Base-by-base conservation (phyloP, 2,113 vertebrate genomes). In the Lasiurus cinereus region DNA sequence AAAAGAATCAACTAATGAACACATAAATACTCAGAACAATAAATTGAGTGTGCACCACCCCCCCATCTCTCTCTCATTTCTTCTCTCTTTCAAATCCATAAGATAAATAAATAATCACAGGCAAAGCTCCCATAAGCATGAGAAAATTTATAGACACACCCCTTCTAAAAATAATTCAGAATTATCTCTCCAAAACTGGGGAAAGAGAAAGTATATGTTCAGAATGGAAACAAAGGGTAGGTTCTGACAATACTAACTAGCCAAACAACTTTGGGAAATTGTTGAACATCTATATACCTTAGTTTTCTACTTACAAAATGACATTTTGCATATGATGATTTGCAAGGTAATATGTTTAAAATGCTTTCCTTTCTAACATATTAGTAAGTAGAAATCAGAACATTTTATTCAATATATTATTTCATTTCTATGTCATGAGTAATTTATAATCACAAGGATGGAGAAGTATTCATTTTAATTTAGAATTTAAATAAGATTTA, bases 381-480 rank as follows among this genome's bases (percentile, higher is more conserved):
- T 29, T 50, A 80, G 13, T 77, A 66, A 24, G 27, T 92, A 86
- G 77, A 93, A 83, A 29, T 1, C 1, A 62, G 36, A 19, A 73
- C 3, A 80, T 66, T 74, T 84, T 89, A 50, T 72, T 91, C 10
- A 91, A 88, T 67, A 84, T 33, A 50, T 84, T 93, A 54, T 79
- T 87, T 62, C 27, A 39, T 24, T 9, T 3, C 48, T 62, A 64
- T 54, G 56, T 31, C 50, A 76, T 84, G 6, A 74, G 9, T 31
- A 59, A 56, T 39, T 69, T 76, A 76, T 3, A 73, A 48, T 90
- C 13, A 83, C 7, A 84, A 70, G 5, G 8, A 59, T 92, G 16
- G 6, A 89, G 16, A 80, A 50, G 43, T 36, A 91, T 79, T 95
- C 66, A 66, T 77, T 91, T 90, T 85, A 66, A 76, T 36, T 79